Evolutionary conservation across 2,113 vertebrate species (phyloP).

Genomic region (Candoia aspera): DNA sequence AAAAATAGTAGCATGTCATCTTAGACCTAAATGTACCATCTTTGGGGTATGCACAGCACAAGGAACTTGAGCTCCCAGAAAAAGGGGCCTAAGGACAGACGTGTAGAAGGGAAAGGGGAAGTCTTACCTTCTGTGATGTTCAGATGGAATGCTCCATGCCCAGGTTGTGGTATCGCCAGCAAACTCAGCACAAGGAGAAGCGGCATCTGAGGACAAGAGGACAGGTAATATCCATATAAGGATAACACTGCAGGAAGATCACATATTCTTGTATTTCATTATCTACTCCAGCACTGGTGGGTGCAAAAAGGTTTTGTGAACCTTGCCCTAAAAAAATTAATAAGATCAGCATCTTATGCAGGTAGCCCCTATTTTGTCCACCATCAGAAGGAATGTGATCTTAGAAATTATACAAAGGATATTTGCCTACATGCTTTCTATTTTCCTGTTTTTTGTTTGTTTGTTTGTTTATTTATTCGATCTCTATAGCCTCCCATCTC

Average conservation of each 20-base stretch:
- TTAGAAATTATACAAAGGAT: neutral
- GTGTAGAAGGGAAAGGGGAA: neutral
- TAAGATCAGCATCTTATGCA: neutral
- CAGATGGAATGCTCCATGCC: slow-evolving; percentile 16
- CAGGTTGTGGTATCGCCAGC: neutral
- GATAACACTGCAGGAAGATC: neutral
- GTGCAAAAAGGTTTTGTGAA: neutral
- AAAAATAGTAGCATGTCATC: neutral
- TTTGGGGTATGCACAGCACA: neutral
- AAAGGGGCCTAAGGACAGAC: neutral
- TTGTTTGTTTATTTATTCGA: too few relatives aligned
- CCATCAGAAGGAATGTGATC: neutral
- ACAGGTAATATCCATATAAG: neutral
- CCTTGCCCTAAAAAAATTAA: neutral
- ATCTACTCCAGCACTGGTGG: neutral
- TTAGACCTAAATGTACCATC: neutral
- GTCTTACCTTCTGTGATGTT: slow-evolving; percentile 36
- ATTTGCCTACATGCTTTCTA: neutral
- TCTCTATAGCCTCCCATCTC: too few relatives aligned
- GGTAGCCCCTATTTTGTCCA: neutral
- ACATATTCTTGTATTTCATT: neutral
- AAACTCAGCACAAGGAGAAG: slow-evolving; percentile 21
- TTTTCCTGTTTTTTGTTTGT: neutral
- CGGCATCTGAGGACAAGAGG: slow-evolving; percentile 19
- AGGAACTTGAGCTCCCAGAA: neutral